Evolutionary conservation across 2,113 vertebrate species (phyloP).

Genomic region (Sus scrofa): T2T-Sscrofa CM000817.6:38409501-38410000

Average conservation of each 20-base stretch:
- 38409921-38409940: too few relatives aligned
- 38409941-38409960: too few relatives aligned
- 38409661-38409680: background rate
- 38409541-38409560: background rate
- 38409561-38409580: background rate
- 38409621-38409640: background rate
- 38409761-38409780: background rate
- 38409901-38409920: too few relatives aligned
- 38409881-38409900: background rate
- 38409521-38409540: background rate
- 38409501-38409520: background rate
- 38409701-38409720: background rate
- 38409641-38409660: background rate
- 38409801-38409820: background rate
- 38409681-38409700: background rate
- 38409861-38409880: background rate
- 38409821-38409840: background rate
- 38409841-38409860: background rate
- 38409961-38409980: too few relatives aligned
- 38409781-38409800: background rate
- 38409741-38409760: background rate
- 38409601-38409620: too few relatives aligned
- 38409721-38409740: background rate
- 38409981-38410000: too few relatives aligned
- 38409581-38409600: background rate